Base-by-base conservation (phyloP, 1,140 invertebrate species). In the Araneus ventricosus region DNA sequence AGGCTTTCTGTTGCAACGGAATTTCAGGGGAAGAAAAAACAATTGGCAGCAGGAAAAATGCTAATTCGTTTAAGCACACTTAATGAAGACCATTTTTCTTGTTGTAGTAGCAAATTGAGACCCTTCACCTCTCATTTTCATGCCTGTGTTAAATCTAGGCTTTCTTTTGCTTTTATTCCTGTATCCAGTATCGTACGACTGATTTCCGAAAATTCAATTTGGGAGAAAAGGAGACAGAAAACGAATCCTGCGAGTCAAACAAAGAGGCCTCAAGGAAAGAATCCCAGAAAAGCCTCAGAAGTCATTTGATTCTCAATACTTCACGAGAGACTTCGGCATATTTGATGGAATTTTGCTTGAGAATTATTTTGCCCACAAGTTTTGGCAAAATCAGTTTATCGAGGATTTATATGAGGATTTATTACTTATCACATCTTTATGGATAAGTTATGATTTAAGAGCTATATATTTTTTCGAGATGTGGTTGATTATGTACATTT, bases 131-230 rank as follows among this genome's bases (percentile, higher is more conserved):
- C 30, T 75, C 30, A 75, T 75, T 75, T 75, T 34, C 30, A 75
- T 75, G 70, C 70, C 70, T 10, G 70, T 75, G 70, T 75, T 20
- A 75, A 75, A 75, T 37, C 70, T 3, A 67, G n/a, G 8, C 70
- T 22, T 75, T 70, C 10, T 7, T 75, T 37, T 4, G 7, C 10
- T 17, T 75, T 75, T 34, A 75, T 75, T 75, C 34, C 30, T 37
- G 70, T 75, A 30, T 34, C 70, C 70, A 3, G 30, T 30, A 75
- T 37, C 30, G 70, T 37, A 75, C 70, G 70, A 75, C 70, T 75
- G 70, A 75, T 75, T 75, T 75, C 1, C 70, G 34, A 75, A 75
- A 75, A 75, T 75, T 75, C 70, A 75, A 75, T 75, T 75, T 75
- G 70, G 70, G 30, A 75, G 8, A 75, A 27, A 67, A 24, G 24